Evolutionary conservation across 1,140 invertebrate species (phyloP).

Genomic region (Zeugodacus cucurbitae): DNA sequence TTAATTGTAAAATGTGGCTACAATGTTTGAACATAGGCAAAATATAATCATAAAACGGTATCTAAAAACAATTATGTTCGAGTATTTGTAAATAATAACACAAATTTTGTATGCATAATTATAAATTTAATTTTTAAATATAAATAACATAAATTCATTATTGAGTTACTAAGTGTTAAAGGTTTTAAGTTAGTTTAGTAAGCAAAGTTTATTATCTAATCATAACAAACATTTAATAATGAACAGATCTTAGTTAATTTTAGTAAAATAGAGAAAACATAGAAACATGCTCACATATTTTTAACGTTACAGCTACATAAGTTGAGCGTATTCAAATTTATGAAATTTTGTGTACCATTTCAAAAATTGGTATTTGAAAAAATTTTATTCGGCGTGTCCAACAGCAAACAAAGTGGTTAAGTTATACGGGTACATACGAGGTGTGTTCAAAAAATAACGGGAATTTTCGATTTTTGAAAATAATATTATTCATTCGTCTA

Average conservation of each 20-base stretch:
- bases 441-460: background rate
- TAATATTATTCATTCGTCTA: too few species aligned
- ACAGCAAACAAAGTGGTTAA: background rate
- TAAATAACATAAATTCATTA: background rate
- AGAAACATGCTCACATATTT: background rate
- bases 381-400: background rate
- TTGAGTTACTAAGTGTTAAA: background rate
- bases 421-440: background rate
- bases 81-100: background rate
- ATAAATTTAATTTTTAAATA: background rate
- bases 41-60: background rate
- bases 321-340: background rate
- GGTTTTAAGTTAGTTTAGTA: background rate
- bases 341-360: background rate
- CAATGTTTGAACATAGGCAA: background rate
- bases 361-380: background rate
- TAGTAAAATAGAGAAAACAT: background rate
- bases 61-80: background rate
- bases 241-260: background rate
- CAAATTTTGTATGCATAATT: background rate
- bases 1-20: conserved; percentile 32
- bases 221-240: conserved; percentile 24
- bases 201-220: background rate
- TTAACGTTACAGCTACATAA: background rate
- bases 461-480: too few species aligned